Evolutionary conservation across 1,140 invertebrate species (phyloP), one percentile per base, ranked within the genome.

Genomic region (Venturia canescens): DNA sequence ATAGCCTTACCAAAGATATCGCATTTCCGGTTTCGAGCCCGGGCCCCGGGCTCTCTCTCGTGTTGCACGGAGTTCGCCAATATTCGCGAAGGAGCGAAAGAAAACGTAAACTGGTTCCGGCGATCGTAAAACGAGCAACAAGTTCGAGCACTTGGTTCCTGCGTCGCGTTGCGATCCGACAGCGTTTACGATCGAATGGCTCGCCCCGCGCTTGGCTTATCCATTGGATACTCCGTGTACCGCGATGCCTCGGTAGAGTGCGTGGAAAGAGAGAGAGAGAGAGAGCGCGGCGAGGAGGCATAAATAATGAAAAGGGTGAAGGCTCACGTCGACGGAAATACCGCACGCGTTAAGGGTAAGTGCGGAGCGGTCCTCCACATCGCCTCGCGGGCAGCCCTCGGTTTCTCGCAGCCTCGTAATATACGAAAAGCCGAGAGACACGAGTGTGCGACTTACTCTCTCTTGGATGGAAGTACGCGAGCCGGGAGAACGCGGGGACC

Each of bases 281-380:
- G 57, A 50, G 48, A 50, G 15, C 4, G 4, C 48, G 13, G 18
- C 18, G n/a, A 60, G 21, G 5, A 57, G 18, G 57, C 57, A 60
- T n/a, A 60, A 60, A 60, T 60, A 60, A 60, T 60, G 57, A 60
- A 7, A n/a, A 60, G 57, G 57, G 57, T 21, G 57, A 60, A 60
- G 13, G 57, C 21, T 60, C 18, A 60, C 57, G 57, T n/a, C 57
- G 57, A 60, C 57, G 57, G n/a, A 60, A 60, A 60, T 60, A 60
- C 57, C 21, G 57, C 57, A n/a, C 23, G n/a, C 57, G 21, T 60
- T 60, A 23, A 60, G 57, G 57, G 57, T 60, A 60, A 60, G 57
- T 50, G 48, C 48, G 3, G 11, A 3, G 18, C 48, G 4, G 1
- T 50, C 1, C 11, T 50, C 11, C 48, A 50, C 48, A 50, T 18